A percentile compares a stretch with the other conserved stretches of the same genome.
phyloP scores from a whole-genome alignment of 2,113 vertebrate genomes.

The Thalassoma bifasciatum region DNA sequence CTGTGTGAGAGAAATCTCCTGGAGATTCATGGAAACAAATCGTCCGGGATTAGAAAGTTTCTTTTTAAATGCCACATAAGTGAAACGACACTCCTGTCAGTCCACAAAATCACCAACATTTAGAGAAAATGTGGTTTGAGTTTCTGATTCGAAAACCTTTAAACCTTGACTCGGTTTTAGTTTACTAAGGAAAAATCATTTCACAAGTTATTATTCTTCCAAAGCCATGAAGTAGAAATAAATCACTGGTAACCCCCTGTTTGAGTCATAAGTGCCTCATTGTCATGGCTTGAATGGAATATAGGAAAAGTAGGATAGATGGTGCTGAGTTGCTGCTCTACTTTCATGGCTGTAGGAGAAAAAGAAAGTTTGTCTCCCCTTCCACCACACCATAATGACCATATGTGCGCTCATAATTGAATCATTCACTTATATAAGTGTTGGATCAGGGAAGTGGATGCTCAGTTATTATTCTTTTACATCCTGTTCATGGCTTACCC shows the following conservation, averaged over 20 bases:
- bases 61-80: neutral
- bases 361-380: neutral
- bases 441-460: neutral
- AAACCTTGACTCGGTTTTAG: neutral
- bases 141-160: neutral
- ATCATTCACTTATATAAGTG: neutral
- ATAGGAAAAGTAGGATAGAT: neutral
- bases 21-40: neutral
- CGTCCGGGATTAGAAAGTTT: neutral
- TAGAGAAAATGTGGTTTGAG: neutral
- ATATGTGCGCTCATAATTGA: neutral
- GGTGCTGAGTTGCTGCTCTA: neutral
- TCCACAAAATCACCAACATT: neutral
- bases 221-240: neutral
- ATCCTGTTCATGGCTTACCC: neutral
- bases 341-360: neutral
- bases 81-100: neutral
- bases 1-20: neutral
- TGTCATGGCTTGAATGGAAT: constrained; percentile 28
- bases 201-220: constrained; percentile 16
- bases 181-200: constrained; percentile 8
- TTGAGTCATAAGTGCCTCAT: constrained; percentile 44
- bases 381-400: neutral
- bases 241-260: constrained; percentile 32
- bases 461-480: neutral